Base-by-base conservation (phyloP, 2,113 vertebrate genomes). In the Rafetus swinhoei region DNA sequence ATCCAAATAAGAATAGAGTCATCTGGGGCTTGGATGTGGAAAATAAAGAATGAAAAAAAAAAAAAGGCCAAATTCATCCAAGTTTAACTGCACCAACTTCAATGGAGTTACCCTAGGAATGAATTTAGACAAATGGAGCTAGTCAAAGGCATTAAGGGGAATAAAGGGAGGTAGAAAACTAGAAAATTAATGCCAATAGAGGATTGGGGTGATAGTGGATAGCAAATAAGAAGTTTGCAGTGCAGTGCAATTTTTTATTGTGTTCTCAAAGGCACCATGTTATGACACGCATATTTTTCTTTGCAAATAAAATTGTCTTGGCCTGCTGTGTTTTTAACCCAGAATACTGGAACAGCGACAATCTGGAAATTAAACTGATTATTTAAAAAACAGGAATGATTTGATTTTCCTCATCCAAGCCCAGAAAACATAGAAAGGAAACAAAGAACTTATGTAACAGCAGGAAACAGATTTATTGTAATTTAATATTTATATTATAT, bases 21-120 rank as follows among this genome's bases (percentile, higher is more conserved):
- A 4, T 4, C 24, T 9, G 50, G 12, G 54, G 50, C 29, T 15
- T 39, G 77, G 21, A 25, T 1, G 3, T 3, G 6, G 7, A 1
- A 54, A 45, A 39, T 2, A 12, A 50, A 21, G n/a, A 87, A 65
- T 69, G 65, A 25, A 0, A 4, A n/a, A 76, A 72, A 15, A n/a
- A 1, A 0, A 1, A 0, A 1, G 9, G 90, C 45, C 59, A 27
- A 9, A 72, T 72, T 72, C 1, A 0, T 7, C 14, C 54, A 3
- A 4, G 4, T 80, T 54, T 72, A 18, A 21, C 32, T 82, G 85
- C 25, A 9, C 22, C 69, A 56, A 3, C 50, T 84, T n/a, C 39
- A 54, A 29, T 24, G 53, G 29, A 72, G 56, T 16, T 19, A 76
- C 3, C 60, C 18, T 79, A 82, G 54, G 77, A 79, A 81, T 27